phyloP scores from a whole-genome alignment of 2,888 invertebrate genomes.

The Geotrupes spiniger region DNA sequence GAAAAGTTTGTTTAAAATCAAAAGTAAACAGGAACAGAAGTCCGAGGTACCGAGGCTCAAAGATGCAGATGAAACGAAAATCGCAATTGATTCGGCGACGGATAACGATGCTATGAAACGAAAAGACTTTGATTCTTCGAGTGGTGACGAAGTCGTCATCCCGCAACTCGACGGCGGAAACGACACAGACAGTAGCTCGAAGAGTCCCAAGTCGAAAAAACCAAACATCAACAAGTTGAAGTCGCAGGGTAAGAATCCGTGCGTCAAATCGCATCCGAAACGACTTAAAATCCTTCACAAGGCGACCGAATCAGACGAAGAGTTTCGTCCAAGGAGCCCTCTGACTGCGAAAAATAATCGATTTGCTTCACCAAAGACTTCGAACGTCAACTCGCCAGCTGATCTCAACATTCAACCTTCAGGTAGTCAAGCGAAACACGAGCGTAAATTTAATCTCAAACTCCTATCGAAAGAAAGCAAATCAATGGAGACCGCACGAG shows the following conservation, averaged over 20 bases:
- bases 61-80: constrained; percentile 5
- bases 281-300: constrained; percentile 27
- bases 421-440: background rate
- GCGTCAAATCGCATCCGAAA: constrained; percentile 29
- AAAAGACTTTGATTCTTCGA: no score
- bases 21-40: constrained; percentile 8
- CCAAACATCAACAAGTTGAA: constrained; percentile 37
- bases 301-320: constrained; percentile 37
- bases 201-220: constrained; percentile 25
- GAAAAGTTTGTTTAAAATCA: background rate
- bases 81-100: no score
- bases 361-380: background rate
- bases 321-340: constrained; percentile 29
- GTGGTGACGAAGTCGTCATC: no score
- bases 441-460: background rate
- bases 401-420: background rate
- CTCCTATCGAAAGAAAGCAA: background rate
- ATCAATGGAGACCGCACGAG: no score
- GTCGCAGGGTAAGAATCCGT: constrained; percentile 19
- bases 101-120: no score
- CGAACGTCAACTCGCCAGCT: no score
- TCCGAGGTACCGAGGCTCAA: background rate
- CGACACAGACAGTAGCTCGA: constrained; percentile 24
- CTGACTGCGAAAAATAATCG: constrained; percentile 19
- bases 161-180: constrained; percentile 36